Evolutionary conservation across 1,140 invertebrate genomes (phyloP).

Genomic region (Colletes latitarsis): DNA sequence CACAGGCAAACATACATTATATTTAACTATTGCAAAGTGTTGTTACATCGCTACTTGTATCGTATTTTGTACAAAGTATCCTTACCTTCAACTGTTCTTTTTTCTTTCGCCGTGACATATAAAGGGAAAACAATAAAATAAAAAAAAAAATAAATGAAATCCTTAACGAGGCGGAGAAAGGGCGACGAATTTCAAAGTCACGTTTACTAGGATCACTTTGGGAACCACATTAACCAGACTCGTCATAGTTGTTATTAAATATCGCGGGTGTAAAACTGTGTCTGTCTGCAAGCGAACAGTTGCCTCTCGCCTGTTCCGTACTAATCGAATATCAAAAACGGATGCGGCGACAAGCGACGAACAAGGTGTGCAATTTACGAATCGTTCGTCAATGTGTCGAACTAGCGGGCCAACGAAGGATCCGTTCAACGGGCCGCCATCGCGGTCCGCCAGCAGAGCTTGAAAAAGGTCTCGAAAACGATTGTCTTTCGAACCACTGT

Average conservation of each 20-base stretch:
- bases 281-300: slow-evolving; percentile 30
- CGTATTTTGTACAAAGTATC: slow-evolving; percentile 81
- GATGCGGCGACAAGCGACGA: slow-evolving; percentile 3
- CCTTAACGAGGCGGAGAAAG: slow-evolving; percentile 39
- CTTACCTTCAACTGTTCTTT: slow-evolving; percentile 71
- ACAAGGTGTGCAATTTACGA: background rate
- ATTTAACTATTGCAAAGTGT: slow-evolving; percentile 80
- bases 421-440: background rate
- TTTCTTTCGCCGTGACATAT: slow-evolving; percentile 72
- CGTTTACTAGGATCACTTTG: slow-evolving; percentile 18
- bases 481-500: no score
- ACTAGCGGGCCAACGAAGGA: slow-evolving; percentile 1
- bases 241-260: slow-evolving; percentile 49
- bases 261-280: slow-evolving; percentile 13
- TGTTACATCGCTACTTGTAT: slow-evolving; percentile 80
- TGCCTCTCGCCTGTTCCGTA: slow-evolving; percentile 18
- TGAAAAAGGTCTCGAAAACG: no score
- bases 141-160: background rate
- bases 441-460: no score
- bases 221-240: background rate
- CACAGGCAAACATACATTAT: slow-evolving; percentile 65
- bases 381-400: background rate
- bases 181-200: slow-evolving; percentile 44
- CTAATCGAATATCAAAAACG: slow-evolving; percentile 2
- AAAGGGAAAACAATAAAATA: slow-evolving; percentile 6